Evolutionary conservation across 35 echinoderm and acorn worm species (phyloP), one percentile per base, ranked within the genome.

Genomic region (Acanthaster planci): DNA sequence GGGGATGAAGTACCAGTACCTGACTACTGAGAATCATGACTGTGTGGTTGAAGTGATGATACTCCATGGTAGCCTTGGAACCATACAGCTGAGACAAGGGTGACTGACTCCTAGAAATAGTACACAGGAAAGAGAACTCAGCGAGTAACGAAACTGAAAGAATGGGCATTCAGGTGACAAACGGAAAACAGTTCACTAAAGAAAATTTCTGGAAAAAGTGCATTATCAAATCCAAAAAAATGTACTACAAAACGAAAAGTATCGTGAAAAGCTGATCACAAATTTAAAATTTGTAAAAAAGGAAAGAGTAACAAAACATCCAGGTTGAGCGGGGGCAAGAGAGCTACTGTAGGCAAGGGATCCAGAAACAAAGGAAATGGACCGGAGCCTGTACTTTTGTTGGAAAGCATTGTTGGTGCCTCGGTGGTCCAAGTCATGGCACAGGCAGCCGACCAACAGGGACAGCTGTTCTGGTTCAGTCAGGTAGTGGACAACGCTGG

Each of bases 41-140:
- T 39, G 95, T 92, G 53, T 98, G 95, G 78, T 98, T 98, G 58
- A 98, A 98, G 68, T 98, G 95, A 82, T 98, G 95, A 31, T 93
- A 98, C 40, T 98, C 95, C 95, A 98, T 98, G 19, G 95, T 98
- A 47, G 95, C 95, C 78, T 98, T 98, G 15, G 95, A 93, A 60
- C 95, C 95, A 75, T 98, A 98, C 51, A 98, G 55, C 87, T 98
- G 88, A 37, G 84, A 77, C 51, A 98, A 82, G 1, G 95, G 82
- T 37, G 95, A 98, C 39, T 98, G 95, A 81, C 92, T 94, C 89
- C 95, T 98, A 60, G 27, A 59, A 76, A 72, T 57, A 17, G 30
- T 17, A 2, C 21, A 18, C 18, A 82, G 79, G 7, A 82, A 4
- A 10, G 18, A 18, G 51, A 38, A 39, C 21, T 10, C 8, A 51